Evolutionary conservation across 2,797 vertebrate genomes (phyloP), one percentile per base, ranked within the genome.

Genomic region (Coilia nasus): DNA sequence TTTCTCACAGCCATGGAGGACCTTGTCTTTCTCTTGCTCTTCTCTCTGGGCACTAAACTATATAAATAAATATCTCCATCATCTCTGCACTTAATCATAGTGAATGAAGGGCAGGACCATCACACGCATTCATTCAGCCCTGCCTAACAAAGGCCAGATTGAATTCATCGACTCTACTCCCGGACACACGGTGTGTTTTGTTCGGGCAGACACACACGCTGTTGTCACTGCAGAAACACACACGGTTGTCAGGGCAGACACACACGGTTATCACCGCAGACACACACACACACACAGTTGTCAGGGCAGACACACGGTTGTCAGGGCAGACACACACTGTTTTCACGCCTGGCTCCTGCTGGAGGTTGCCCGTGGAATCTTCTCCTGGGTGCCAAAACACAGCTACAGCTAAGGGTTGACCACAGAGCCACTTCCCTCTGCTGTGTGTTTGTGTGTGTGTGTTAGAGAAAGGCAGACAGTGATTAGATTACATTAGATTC

Each of bases 71-170:
- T 90, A 88, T 90, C 90, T 50, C 83, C 81, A 91, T 91, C 88
- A 94, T 93, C 85, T 88, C 92, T 91, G 28, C 28, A 23, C 9
- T 25, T 64, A 12, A 23, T 28, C 25, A 14, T 1, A 28, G 23
- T 28, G 23, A 64, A 64, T 31, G 15, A 59, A 25, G 44, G 82
- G 47, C 59, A 44, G 31, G 28, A n/a, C 54, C 25, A 81, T 85
- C 84, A 84, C 7, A 9, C 81, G n/a, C 81, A 31, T 84, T 12
- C 81, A 75, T 75, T 64, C 82, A 46, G 23, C 31, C 41, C 35
- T n/a, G 64, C 81, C 92, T 93, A 92, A 94, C 90, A 93, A 93
- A 95, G 91, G 87, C 90, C n/a, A 85, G 91, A 91, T 87, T 82
- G 91, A 92, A 89, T 92, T 93, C 91, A 93, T 87, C 82, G 90